Percentiles rank a stretch among this genome's conserved stretches.
Evolutionary conservation across 2,113 vertebrate genomes (phyloP).

Genomic region (Calidris pygmaea): DNA sequence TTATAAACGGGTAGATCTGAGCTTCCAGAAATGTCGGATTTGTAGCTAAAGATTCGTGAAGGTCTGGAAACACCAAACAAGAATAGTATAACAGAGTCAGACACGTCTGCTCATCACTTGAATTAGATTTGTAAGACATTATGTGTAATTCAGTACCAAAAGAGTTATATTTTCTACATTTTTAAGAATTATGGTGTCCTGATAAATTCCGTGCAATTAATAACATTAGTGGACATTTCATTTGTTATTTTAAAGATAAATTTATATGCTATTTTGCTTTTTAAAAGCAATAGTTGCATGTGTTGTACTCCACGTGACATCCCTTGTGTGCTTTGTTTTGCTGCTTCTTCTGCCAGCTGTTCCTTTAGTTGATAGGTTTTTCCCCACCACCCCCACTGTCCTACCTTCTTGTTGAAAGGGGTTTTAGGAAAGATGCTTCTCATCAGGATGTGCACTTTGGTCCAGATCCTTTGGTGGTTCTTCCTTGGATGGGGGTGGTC

Average conservation of each 20-base stretch:
- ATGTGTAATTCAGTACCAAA: neutral
- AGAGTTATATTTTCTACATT: neutral
- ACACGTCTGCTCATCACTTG: fast-evolving
- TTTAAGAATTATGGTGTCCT: neutral
- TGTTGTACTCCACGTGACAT: neutral
- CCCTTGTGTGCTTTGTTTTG: neutral
- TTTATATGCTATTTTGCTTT: neutral
- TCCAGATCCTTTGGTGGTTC: neutral
- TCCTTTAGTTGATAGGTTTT: neutral
- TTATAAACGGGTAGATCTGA: neutral
- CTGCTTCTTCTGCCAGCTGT: neutral
- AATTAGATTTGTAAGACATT: neutral
- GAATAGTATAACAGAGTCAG: neutral
- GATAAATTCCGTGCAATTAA: neutral
- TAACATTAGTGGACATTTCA: neutral
- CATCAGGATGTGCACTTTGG: neutral
- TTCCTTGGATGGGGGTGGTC: neutral
- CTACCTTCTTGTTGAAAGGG: neutral
- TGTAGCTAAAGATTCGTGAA: neutral
- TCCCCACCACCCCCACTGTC: fast-evolving
- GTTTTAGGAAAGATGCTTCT: neutral
- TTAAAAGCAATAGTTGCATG: neutral
- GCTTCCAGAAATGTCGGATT: neutral
- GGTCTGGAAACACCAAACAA: neutral
- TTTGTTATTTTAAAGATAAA: neutral